Evolutionary conservation across 2,888 invertebrate genomes (phyloP).

Genomic region (Drosophila percnosoma): DNA sequence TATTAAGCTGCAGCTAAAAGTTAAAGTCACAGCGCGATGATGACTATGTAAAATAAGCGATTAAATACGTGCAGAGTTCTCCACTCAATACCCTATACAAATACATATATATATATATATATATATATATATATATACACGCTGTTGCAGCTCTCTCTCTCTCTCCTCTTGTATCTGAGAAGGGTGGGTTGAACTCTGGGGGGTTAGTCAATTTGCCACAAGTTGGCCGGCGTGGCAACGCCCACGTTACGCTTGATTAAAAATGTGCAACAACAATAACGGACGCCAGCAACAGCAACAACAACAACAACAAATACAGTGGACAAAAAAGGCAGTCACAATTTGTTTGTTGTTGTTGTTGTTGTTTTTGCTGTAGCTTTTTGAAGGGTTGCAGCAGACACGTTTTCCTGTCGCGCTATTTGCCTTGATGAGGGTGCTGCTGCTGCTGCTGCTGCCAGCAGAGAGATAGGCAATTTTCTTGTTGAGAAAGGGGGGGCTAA

Average conservation of each 20-base stretch:
- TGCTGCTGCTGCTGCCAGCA: constrained; percentile 10
- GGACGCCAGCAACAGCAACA: background rate
- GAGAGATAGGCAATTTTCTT: constrained; percentile 35
- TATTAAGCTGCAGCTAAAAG: constrained; percentile 1
- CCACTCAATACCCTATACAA: background rate
- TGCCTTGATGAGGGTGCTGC: constrained; percentile 47
- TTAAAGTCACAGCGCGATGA: constrained; percentile 5
- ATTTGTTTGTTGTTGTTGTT: constrained; percentile 15
- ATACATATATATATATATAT: background rate
- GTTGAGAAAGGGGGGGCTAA: background rate
- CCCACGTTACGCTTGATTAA: constrained; percentile 69
- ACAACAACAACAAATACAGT: constrained; percentile 16
- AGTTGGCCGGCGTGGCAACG: constrained; percentile 46
- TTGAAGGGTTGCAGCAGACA: constrained; percentile 54
- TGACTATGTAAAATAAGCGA: constrained; percentile 23
- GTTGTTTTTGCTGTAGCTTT: background rate
- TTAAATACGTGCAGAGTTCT: constrained; percentile 11
- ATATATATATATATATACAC: background rate
- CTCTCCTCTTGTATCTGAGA: background rate
- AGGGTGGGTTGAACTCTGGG: constrained; percentile 43
- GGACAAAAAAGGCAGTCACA: constrained; percentile 38
- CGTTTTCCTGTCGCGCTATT: constrained; percentile 39
- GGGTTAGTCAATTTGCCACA: constrained; percentile 54
- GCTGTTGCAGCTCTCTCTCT: background rate
- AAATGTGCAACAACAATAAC: constrained; percentile 56